These are phyloP conservation scores for Caenorhabditis sp. DNA, from an alignment of 2,888 invertebrate genomes.

Conservation along the genomic window DNA sequence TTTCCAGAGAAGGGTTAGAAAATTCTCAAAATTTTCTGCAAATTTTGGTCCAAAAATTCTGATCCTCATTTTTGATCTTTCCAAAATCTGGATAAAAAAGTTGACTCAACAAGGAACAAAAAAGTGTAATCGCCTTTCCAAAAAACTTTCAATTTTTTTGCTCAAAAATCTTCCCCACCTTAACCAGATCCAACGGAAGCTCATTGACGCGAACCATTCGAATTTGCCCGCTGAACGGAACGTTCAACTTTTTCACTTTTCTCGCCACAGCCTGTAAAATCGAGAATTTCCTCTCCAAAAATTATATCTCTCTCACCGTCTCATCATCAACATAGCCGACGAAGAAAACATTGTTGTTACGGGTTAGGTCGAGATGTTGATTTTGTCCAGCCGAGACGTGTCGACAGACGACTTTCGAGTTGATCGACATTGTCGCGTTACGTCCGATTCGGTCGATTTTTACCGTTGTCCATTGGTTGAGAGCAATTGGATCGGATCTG, in stretches of 20 bases:
- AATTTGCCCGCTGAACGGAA: constrained; percentile 41
- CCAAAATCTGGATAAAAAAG: no score
- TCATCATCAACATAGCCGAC: constrained; percentile 43
- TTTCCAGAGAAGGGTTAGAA: no score
- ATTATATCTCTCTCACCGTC: neutral
- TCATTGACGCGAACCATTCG: constrained; percentile 47
- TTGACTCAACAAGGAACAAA: no score
- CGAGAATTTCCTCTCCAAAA: no score
- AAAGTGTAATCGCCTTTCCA: no score
- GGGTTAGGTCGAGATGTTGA: constrained; percentile 45
- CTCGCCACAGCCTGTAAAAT: constrained; percentile 26
- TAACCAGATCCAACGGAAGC: constrained; percentile 8
- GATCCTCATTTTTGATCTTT: no score
- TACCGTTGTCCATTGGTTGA: constrained; percentile 26
- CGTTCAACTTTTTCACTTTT: constrained; percentile 41
- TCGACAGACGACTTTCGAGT: constrained; percentile 13
- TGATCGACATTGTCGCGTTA: constrained; percentile 26
- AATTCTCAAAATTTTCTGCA: no score
- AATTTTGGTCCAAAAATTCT: no score
- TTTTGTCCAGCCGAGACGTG: constrained; percentile 21
- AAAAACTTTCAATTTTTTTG: no score
- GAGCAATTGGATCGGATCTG: constrained; percentile 25
- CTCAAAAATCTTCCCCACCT: neutral
- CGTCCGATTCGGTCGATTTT: constrained; percentile 26
- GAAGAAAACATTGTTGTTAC: constrained; percentile 30